Evolutionary conservation across 2,888 invertebrate genomes (phyloP), one percentile per base, ranked within the genome.

Genomic region (Drosophila planitibia): DNA sequence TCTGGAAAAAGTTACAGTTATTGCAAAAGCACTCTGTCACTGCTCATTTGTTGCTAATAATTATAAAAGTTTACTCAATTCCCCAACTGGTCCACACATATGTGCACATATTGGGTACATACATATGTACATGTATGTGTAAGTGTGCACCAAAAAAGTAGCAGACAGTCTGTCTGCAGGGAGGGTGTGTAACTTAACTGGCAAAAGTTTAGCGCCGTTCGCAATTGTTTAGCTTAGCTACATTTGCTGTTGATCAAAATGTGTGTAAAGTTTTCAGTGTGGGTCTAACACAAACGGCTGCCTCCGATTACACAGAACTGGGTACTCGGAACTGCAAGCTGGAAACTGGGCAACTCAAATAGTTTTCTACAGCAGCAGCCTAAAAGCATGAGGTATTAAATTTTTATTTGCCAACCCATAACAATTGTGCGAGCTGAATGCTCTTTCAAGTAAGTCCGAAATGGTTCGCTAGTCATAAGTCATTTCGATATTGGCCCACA

Each of bases 41-140:
- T 89, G 88, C 89, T 88, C 87, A 89, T 88, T 89, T 87, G 85
- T 89, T 88, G 88, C 83, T 89, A 89, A 89, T 89, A 89, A 89
- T 89, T 89, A 89, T 89, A 89, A 89, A 89, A 89, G 85, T 89
- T 89, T 85, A 78, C 68, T 74, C 78, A 87, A 76, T 76, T 79
- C 85, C 85, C 76, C 69, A 73, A 77, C 84, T 79, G 81, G 74
- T 79, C 78, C 65, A 64, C 74, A 64, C 74, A 76, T 47, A 62
- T 53, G 32, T 28, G 49, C 44, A 41, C 60, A 65, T 14, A 66
- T 61, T 32, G 19, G 28, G 41, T 37, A 37, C 39, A 41, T 4
- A 35, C 33, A 4, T 16, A 65, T 73, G 60, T 65, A 62, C 55
- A 52, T 19, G 35, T 14, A 61, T 35, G 22, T 41, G 49, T 19